These are phyloP conservation scores for Bombus affinis DNA, from an alignment of 1,140 invertebrate genomes.

Conservation along the genomic window DNA sequence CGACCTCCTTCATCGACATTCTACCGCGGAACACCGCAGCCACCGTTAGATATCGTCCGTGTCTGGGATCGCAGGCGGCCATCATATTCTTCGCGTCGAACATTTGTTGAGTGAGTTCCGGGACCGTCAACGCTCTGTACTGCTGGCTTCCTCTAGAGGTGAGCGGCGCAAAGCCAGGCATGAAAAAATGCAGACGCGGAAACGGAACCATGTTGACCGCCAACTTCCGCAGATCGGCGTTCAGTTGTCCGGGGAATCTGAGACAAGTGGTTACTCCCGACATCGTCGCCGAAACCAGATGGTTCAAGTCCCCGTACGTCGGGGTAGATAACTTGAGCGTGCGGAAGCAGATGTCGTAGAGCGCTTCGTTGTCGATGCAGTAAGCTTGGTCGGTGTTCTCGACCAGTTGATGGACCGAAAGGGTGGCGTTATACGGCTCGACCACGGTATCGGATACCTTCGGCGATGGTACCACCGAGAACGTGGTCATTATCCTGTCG, in stretches of 20 bases:
- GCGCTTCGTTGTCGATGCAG: conserved; percentile 92
- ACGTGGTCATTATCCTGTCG: conserved; percentile 96
- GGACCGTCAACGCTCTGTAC: conserved; percentile 93
- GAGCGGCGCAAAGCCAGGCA: conserved; percentile 96
- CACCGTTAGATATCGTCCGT: conserved; percentile 96
- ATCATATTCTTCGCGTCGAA: conserved; percentile 97
- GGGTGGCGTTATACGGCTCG: conserved; percentile 89
- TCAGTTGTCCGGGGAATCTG: conserved; percentile 90
- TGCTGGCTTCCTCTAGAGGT: conserved; percentile 93
- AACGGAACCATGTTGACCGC: conserved; percentile 98
- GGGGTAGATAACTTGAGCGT: conserved; percentile 90
- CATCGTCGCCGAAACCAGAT: conserved; percentile 90
- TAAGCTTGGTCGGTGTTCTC: conserved; percentile 93
- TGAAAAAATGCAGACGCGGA: conserved; percentile 97
- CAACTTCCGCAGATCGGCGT: conserved; percentile 96
- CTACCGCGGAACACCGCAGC: conserved; percentile 97
- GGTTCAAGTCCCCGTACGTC: conserved; percentile 92
- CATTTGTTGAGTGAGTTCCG: conserved; percentile 95
- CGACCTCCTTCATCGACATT: conserved; percentile 98
- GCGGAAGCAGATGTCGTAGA: conserved; percentile 91
- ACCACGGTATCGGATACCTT: conserved; percentile 91
- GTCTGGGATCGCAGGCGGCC: conserved; percentile 96
- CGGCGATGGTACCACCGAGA: conserved; percentile 95
- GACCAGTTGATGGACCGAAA: conserved; percentile 91
- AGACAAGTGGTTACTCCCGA: conserved; percentile 90